These are phyloP conservation scores for Helicolenus hilgendorfi DNA, from an alignment of 2,797 vertebrate species.

Conservation along the genomic window DNA sequence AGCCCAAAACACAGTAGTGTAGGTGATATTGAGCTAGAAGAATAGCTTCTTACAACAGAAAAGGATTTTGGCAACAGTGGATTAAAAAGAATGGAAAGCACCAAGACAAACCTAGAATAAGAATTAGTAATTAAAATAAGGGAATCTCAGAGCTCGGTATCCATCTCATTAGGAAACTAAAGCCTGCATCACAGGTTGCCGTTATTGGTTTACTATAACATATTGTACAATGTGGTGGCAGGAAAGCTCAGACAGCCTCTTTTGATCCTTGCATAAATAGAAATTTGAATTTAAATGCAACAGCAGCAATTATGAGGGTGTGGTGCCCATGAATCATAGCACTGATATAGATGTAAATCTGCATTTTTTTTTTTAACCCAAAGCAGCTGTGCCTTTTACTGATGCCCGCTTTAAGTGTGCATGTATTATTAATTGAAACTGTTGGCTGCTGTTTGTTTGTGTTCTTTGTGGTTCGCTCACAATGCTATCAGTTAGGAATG, in stretches of 20 bases:
- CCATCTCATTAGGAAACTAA: not conserved
- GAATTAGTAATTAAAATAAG: not conserved
- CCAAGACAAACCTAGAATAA: not conserved
- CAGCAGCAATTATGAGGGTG: conserved; percentile 28
- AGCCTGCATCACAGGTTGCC: not conserved
- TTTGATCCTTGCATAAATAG: conserved; percentile 5
- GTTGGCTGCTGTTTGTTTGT: conserved; percentile 30
- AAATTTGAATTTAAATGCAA: conserved; percentile 22
- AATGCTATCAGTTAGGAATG: conserved; percentile 1
- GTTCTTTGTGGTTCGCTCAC: conserved; percentile 1
- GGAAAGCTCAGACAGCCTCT: not conserved
- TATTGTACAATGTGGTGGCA: not conserved
- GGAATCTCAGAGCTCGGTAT: not conserved
- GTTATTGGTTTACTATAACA: not conserved
- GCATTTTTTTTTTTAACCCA: conserved; percentile 22
- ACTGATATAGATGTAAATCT: conserved; percentile 44
- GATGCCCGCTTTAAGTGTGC: not conserved
- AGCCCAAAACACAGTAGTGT: not conserved
- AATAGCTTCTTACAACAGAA: not conserved
- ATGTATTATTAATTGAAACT: conserved; percentile 33
- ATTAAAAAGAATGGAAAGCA: not conserved
- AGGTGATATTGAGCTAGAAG: not conserved
- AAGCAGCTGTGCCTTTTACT: conserved; percentile 47
- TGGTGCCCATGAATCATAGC: conserved; percentile 21
- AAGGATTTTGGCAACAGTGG: not conserved